Percentiles rank a stretch among this genome's conserved stretches.
These are phyloP conservation scores for Eilema griseolum DNA, from an alignment of 2,888 invertebrate species.

Conservation along the genomic window DNA sequence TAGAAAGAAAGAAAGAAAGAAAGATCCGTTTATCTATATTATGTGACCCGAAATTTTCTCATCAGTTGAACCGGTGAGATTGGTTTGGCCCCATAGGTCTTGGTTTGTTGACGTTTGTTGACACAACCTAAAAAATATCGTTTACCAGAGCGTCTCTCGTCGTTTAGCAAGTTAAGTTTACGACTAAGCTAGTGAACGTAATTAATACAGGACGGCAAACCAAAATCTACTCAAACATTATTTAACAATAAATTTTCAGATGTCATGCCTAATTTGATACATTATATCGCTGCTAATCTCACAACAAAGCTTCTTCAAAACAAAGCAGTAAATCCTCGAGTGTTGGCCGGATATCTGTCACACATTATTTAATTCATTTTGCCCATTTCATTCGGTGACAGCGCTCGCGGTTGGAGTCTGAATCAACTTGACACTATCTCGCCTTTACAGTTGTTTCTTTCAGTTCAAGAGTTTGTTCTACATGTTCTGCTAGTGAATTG, in stretches of 20 bases:
- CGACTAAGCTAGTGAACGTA: too few relatives aligned
- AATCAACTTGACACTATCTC: constrained; percentile 28
- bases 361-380: constrained; percentile 28
- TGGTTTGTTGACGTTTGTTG: too few relatives aligned
- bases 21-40: too few relatives aligned
- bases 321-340: constrained; percentile 6
- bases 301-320: constrained; percentile 6
- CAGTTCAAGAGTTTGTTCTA: background rate
- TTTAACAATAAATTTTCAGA: background rate
- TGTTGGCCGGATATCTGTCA: constrained; percentile 6
- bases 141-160: too few relatives aligned
- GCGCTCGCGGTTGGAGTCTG: constrained; percentile 1
- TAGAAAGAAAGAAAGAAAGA: too few relatives aligned
- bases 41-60: too few relatives aligned
- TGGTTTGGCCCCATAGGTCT: too few relatives aligned
- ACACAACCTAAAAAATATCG: too few relatives aligned
- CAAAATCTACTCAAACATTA: background rate
- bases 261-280: background rate
- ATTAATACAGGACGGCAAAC: background rate
- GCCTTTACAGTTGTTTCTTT: constrained; percentile 3
- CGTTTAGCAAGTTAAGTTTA: too few relatives aligned
- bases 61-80: too few relatives aligned
- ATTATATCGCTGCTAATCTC: constrained; percentile 3
- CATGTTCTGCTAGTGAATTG: background rate
- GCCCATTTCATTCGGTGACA: constrained; percentile 25